Conservation (phyloP, 2,888 invertebrate species). For the Coelogynopora nodosa region DNA sequence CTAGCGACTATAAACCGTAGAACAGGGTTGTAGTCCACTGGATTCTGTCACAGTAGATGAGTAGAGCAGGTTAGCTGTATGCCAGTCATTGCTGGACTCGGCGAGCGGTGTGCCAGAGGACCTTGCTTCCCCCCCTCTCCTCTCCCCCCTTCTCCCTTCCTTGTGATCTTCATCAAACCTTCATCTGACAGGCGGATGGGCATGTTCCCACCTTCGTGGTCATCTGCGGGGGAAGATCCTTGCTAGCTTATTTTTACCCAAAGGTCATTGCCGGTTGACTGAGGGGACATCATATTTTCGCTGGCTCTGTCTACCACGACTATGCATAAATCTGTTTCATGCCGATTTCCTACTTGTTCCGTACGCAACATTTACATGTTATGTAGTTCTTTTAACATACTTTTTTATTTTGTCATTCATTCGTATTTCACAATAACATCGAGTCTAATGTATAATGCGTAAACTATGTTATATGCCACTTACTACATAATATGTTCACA, state of each 20-base stretch:
- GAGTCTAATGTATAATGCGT: too few species aligned
- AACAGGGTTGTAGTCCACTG: not conserved
- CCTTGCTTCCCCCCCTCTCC: not conserved
- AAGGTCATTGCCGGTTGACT: not conserved
- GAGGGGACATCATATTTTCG: not conserved
- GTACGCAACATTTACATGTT: too few species aligned
- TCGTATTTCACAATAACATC: too few species aligned
- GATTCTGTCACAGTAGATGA: not conserved
- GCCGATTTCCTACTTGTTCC: too few species aligned
- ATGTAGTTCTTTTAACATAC: too few species aligned
- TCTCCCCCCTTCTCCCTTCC: too few species aligned
- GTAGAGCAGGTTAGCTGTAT: not conserved
- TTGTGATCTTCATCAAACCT: slow-evolving; percentile 9
- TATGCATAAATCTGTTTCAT: too few species aligned
- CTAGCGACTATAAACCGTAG: not conserved
- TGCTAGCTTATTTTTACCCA: not conserved
- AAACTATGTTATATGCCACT: too few species aligned
- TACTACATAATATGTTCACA: too few species aligned
- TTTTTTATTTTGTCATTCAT: too few species aligned
- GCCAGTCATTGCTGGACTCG: not conserved
- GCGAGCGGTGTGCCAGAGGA: not conserved
- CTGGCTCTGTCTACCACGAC: too few species aligned
- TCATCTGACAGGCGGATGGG: not conserved
- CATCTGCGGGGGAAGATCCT: not conserved
- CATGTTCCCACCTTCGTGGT: not conserved